Conservation (phyloP, 2,113 vertebrate species). For the Symphodus melops region DNA sequence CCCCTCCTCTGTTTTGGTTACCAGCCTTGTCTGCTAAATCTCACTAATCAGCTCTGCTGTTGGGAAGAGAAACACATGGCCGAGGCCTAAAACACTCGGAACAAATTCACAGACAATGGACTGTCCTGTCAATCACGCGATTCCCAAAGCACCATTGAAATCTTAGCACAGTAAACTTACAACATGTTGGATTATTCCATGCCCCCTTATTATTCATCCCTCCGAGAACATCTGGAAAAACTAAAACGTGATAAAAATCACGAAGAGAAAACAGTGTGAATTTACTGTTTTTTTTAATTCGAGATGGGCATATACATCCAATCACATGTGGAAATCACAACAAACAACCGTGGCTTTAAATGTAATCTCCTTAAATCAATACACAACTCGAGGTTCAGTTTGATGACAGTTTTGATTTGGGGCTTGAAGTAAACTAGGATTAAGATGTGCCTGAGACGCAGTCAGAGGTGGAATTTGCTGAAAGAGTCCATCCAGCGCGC, state of each 20-base stretch:
- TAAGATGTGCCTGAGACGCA: too few species aligned
- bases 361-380: too few species aligned
- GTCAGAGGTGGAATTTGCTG: too few species aligned
- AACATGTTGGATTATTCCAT: neutral
- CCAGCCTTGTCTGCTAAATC: constrained; percentile 59
- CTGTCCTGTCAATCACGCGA: constrained; percentile 11
- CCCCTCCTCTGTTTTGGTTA: constrained; percentile 75
- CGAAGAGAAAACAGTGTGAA: neutral
- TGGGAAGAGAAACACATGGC: constrained; percentile 39
- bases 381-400: too few species aligned
- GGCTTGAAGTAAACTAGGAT: too few species aligned
- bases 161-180: neutral
- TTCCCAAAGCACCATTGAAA: neutral
- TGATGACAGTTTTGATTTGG: too few species aligned
- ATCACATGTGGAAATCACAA: neutral
- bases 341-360: too few species aligned
- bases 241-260: neutral
- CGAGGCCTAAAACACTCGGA: neutral
- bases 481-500: too few species aligned
- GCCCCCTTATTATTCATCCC: neutral
- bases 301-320: neutral
- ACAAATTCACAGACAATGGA: constrained; percentile 4
- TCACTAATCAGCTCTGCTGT: constrained; percentile 59
- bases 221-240: neutral
- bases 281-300: too few species aligned